Percentiles rank a stretch among this genome's conserved stretches.
These are phyloP conservation scores for Trissolcus basalis DNA, from an alignment of 1,140 invertebrate genomes.

Conservation along the genomic window DNA sequence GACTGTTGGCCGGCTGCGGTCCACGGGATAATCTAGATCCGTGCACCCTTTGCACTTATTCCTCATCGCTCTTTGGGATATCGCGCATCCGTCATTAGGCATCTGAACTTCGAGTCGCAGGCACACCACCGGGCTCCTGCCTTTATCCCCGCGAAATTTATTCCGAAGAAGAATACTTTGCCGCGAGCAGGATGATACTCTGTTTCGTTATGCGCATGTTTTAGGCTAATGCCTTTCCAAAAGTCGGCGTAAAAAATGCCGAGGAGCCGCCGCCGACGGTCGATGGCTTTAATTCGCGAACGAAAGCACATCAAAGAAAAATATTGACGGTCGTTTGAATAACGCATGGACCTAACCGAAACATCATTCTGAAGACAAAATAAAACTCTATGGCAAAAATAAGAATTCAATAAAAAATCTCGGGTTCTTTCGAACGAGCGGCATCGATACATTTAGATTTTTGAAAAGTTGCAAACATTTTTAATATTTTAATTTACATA, in stretches of 20 bases:
- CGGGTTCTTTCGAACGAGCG: too few relatives aligned
- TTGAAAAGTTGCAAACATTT: too few relatives aligned
- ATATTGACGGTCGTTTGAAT: not conserved
- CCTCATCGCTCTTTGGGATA: not conserved
- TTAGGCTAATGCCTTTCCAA: slow-evolving; percentile 29
- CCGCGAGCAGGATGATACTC: slow-evolving; percentile 20
- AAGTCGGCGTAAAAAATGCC: slow-evolving; percentile 30
- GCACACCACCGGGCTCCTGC: too few relatives aligned
- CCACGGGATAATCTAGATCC: slow-evolving; percentile 39
- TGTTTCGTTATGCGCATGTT: slow-evolving; percentile 47
- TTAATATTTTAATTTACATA: too few relatives aligned
- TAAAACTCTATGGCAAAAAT: too few relatives aligned
- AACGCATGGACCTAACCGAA: too few relatives aligned
- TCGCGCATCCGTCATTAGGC: slow-evolving; percentile 27
- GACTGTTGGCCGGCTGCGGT: slow-evolving; percentile 32
- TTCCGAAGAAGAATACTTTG: slow-evolving; percentile 27
- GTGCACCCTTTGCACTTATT: slow-evolving; percentile 40
- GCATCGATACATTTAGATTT: too few relatives aligned
- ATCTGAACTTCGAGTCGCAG: too few relatives aligned
- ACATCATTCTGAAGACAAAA: too few relatives aligned
- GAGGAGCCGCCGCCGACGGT: not conserved
- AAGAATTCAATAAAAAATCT: too few relatives aligned
- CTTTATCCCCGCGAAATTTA: slow-evolving; percentile 28
- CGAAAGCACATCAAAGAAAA: not conserved
- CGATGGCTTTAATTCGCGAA: too few relatives aligned